Evolutionary conservation across 2,797 vertebrate genomes (phyloP).

Genomic region (Morelia viridis): DNA sequence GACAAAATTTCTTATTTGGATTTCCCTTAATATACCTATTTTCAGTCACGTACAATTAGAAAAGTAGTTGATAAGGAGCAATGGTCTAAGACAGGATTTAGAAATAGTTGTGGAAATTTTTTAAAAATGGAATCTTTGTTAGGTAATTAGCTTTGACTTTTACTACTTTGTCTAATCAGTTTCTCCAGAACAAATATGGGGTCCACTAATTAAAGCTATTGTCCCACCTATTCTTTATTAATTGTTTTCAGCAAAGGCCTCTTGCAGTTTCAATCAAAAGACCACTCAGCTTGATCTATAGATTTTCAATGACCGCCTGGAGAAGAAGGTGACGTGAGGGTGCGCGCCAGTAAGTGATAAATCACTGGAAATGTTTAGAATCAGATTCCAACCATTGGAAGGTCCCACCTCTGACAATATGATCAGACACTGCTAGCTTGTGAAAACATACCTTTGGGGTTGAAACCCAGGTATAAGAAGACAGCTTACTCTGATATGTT

Average conservation of each 20-base stretch:
- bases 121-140: constrained; percentile 47
- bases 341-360: neutral
- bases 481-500: neutral
- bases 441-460: neutral
- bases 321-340: neutral
- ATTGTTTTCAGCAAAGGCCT: constrained; percentile 4
- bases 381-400: neutral
- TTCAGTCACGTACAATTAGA: constrained; percentile 49
- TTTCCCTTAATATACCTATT: constrained; percentile 26
- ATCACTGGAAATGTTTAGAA: neutral
- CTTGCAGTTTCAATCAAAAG: constrained; percentile 1
- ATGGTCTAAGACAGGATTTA: constrained; percentile 49
- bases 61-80: constrained; percentile 45
- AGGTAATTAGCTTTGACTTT: constrained; percentile 46
- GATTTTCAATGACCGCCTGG: neutral
- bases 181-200: constrained; percentile 3
- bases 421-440: neutral
- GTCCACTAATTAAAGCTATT: neutral
- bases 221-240: neutral
- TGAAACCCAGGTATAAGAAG: neutral
- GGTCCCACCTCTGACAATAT: neutral
- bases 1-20: constrained; percentile 44
- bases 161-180: constrained; percentile 44
- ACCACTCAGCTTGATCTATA: neutral
- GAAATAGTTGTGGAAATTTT: constrained; percentile 48